Conservation (phyloP, 2,888 invertebrate species). For the Drosophila birchii region DNA sequence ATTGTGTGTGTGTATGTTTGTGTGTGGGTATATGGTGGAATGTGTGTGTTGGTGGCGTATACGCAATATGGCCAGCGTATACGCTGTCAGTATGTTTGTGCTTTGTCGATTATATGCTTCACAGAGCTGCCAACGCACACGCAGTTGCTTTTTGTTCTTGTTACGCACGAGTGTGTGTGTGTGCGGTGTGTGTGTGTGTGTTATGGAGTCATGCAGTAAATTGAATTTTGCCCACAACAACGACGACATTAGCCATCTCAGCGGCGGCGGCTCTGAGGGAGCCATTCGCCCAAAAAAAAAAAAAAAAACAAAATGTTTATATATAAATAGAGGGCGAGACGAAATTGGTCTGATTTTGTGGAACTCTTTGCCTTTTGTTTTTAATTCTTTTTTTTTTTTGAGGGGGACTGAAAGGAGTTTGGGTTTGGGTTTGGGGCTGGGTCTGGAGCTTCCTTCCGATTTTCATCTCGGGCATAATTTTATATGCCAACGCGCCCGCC, state of each 20-base stretch:
- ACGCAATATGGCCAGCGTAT: slow-evolving; percentile 62
- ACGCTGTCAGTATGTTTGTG: slow-evolving; percentile 29
- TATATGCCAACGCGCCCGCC: slow-evolving; percentile 48
- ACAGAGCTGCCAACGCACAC: slow-evolving; percentile 67
- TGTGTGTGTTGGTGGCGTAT: slow-evolving; percentile 65
- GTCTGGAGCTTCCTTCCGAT: slow-evolving; percentile 2
- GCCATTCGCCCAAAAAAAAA: neutral
- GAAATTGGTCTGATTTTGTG: slow-evolving; percentile 26
- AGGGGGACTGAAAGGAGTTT: slow-evolving; percentile 21
- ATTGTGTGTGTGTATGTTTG: slow-evolving; percentile 39
- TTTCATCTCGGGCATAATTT: slow-evolving; percentile 47
- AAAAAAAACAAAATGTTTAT: slow-evolving; percentile 6
- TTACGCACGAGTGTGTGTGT: slow-evolving; percentile 5
- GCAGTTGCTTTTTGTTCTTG: slow-evolving; percentile 41
- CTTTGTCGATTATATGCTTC: slow-evolving; percentile 75
- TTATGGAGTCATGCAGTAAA: slow-evolving; percentile 76
- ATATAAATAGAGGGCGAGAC: slow-evolving; percentile 14
- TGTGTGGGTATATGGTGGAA: slow-evolving; percentile 11
- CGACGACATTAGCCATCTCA: slow-evolving; percentile 76
- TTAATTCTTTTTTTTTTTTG: slow-evolving; percentile 7
- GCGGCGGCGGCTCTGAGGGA: slow-evolving; percentile 7
- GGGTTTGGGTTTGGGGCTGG: neutral
- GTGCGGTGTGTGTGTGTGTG: slow-evolving; percentile 41
- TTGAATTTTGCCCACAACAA: slow-evolving; percentile 78
- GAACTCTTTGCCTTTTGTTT: slow-evolving; percentile 23